Evolutionary conservation across 2,888 invertebrate genomes (phyloP).

Genomic region (Sepioteuthis lessoniana): DNA sequence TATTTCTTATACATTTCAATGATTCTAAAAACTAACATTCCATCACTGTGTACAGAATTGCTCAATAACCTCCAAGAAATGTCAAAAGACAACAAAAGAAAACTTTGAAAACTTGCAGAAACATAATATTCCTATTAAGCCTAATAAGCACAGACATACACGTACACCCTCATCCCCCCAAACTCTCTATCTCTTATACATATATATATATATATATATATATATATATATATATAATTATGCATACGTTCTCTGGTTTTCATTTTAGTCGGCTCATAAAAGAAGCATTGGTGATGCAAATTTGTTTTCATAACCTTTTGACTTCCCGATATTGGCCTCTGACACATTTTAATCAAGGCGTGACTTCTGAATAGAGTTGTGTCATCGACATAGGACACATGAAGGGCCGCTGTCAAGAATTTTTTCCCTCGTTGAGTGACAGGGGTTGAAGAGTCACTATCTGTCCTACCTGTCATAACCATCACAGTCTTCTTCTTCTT

Average conservation of each 20-base stretch:
- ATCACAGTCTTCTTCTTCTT: not conserved
- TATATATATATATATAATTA: not conserved
- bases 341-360: slow-evolving; percentile 11
- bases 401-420: not conserved
- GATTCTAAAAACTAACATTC: not conserved
- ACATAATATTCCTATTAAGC: not conserved
- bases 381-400: not conserved
- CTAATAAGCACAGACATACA: not conserved
- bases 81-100: not conserved
- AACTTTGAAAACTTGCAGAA: not conserved
- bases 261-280: not conserved
- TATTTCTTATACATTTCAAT: not conserved
- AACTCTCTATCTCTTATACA: not conserved
- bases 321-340: not conserved
- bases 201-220: slow-evolving; percentile 33
- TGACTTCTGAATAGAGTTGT: not conserved
- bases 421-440: not conserved
- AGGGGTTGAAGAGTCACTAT: not conserved
- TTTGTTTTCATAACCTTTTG: not conserved
- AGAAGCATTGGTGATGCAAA: slow-evolving; percentile 33
- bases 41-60: not conserved
- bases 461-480: not conserved
- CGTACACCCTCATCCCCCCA: not conserved
- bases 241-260: not conserved
- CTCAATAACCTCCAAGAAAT: not conserved